Base-by-base conservation (phyloP, 2,113 vertebrate species). In the Oncorhynchus tshawytscha region DNA sequence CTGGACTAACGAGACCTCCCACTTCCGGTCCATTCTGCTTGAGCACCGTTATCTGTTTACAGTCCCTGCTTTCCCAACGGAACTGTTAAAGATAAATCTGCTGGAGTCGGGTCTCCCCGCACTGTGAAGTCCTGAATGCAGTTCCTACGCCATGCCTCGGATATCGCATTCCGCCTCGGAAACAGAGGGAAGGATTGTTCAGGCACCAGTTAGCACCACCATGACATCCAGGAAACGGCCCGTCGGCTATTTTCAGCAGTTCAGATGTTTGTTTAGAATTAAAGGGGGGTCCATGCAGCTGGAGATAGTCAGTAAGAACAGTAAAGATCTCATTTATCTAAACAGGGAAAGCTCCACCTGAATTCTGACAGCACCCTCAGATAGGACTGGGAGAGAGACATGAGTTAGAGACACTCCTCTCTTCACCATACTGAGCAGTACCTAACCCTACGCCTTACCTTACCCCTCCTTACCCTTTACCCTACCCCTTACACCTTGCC, bases 11-110 rank as follows among this genome's bases (percentile, higher is more conserved):
- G 59, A 82, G 79, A 79, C 79, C 86, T 86, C 78, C 81, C 79
- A 88, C 77, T 91, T 92, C 88, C 80, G 78, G 81, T 75, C 75
- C 78, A 76, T 89, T 88, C 87, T 89, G 86, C 85, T 88, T 81
- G 80, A 88, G 85, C 71, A 72, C 76, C 73, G 68, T 90, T 90
- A 89, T 91, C 89, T 90, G 84, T 92, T 91, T 91, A 91, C 85
- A 90, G 83, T 86, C 84, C 78, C 76, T 34, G 76, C 79, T 87
- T 86, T 91, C 88, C 87, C 87, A 86, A 80, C 45, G 74, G 85
- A 84, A 84, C 81, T 70, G 80, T 88, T 83, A 70, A 84, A 84
- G 86, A 87, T 67, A 78, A 88, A 86, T 89, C 84, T 64, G 69
- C 79, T 81, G 78, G 75, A 76, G 72, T 86, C 82, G 74, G 77